A percentile compares a stretch with the other conserved stretches of the same genome.
Evolutionary conservation across 2,888 invertebrate genomes (phyloP).

Genomic region (Agriotes lineatus): DNA sequence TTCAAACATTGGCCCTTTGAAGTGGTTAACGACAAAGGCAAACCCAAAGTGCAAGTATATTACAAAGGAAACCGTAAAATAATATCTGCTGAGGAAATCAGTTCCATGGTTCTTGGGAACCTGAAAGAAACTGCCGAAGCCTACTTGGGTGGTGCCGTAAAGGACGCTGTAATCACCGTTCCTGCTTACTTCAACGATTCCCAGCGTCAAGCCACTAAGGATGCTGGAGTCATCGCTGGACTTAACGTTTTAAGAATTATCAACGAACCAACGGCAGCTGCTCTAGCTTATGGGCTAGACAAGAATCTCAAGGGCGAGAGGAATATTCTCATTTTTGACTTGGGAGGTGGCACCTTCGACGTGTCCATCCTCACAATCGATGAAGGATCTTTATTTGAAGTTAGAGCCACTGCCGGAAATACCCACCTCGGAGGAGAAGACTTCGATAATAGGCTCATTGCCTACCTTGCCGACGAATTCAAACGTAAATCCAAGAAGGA

Average conservation of each 20-base stretch:
- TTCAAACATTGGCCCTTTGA: slow-evolving; percentile 85
- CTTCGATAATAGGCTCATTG: too few relatives aligned
- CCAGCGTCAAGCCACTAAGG: too few relatives aligned
- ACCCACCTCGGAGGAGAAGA: too few relatives aligned
- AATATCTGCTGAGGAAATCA: slow-evolving; percentile 78
- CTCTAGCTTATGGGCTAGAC: slow-evolving; percentile 71
- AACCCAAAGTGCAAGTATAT: slow-evolving; percentile 74
- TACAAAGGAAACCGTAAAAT: slow-evolving; percentile 74
- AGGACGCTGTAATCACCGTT: slow-evolving; percentile 83
- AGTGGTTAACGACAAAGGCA: slow-evolving; percentile 72
- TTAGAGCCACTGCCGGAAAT: too few relatives aligned
- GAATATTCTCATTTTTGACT: too few relatives aligned
- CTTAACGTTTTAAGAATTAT: too few relatives aligned
- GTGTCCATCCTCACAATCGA: slow-evolving; percentile 77
- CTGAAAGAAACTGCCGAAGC: slow-evolving; percentile 80
- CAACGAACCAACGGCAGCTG: slow-evolving; percentile 74
- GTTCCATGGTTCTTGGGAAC: slow-evolving; percentile 75
- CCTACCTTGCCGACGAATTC: slow-evolving; percentile 78
- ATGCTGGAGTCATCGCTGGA: too few relatives aligned
- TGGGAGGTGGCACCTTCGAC: slow-evolving; percentile 78
- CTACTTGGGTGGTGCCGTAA: slow-evolving; percentile 77
- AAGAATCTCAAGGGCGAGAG: too few relatives aligned
- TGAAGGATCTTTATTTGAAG: too few relatives aligned
- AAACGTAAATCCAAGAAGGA: slow-evolving; percentile 80
- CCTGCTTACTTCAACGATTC: too few relatives aligned